Base-by-base conservation (phyloP, 2,797 vertebrate genomes). In the Ctenopoma multispine region DNA sequence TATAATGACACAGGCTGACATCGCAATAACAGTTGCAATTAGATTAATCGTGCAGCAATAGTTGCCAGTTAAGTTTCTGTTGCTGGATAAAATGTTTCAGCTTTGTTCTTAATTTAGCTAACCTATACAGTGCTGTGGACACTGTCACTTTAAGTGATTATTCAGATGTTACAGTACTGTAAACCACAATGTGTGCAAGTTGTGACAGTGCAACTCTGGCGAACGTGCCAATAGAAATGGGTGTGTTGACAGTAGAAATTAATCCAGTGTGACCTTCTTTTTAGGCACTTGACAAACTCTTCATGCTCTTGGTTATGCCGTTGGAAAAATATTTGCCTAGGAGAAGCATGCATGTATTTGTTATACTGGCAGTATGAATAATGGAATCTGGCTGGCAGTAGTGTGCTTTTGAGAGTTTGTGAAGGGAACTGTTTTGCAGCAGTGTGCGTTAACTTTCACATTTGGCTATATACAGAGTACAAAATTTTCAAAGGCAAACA, bases 171-270 rank as follows among this genome's bases (percentile, higher is more conserved):
- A 24, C 24, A 24, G 24, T 4, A 24, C 24, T 24, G 24, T 24
- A 24, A 36, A 36, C 6, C 9, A 23, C 18, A 57, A 29, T 7
- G 23, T 24, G 15, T 69, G 21, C 56, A 38, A 24, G 29, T 53
- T 58, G 0, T 43, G 31, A 21, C 21, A 23, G 13, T 15, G 18
- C 8, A 21, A 3, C 18, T 23, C 5, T 41, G 21, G n/a, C 4
- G 4, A 29, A 50, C 24, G 27, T 21, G 6, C 3, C 20, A 17
- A 29, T 56, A 20, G 67, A 63, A 60, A 23, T 34, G 60, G 48
- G 21, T 50, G 1, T 65, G 44, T 59, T 66, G 47, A 70, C 14
- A n/a, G 3, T 44, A 41, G 7, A 57, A 57, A 10, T 64, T 1
- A 49, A 60, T 41, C 70, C 47, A 48, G 31, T 14, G 4, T 41